A percentile compares a stretch with the other conserved stretches of the same genome.
These are phyloP conservation scores for Cyphomyrus discorhynchus DNA, from an alignment of 2,113 vertebrate genomes.

Conservation along the genomic window DNA sequence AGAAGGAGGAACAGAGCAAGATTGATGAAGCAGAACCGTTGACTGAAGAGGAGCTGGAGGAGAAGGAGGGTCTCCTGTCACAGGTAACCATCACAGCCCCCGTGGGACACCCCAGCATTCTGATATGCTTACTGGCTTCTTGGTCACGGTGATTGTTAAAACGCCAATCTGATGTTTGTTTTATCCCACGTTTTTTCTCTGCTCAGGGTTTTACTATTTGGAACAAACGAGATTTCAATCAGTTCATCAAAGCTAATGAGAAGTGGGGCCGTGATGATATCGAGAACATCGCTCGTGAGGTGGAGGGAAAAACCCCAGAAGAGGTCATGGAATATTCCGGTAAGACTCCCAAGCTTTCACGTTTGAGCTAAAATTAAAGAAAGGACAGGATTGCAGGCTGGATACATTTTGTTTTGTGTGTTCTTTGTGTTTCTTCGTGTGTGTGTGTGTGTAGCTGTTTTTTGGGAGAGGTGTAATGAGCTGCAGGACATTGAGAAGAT, in stretches of 20 bases:
- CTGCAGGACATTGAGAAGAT: slow-evolving; percentile 98
- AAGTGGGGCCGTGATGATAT: slow-evolving; percentile 98
- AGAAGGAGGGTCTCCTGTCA: slow-evolving; percentile 93
- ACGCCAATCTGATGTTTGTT: background rate
- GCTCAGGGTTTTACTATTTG: slow-evolving; percentile 93
- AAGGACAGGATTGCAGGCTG: background rate
- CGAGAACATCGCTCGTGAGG: slow-evolving; percentile 95
- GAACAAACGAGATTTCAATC: slow-evolving; percentile 99
- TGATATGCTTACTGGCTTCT: background rate
- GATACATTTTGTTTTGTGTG: background rate
- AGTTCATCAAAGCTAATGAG: slow-evolving; percentile 98
- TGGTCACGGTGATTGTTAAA: background rate
- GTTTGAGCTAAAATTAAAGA: background rate
- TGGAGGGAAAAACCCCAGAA: slow-evolving; percentile 95
- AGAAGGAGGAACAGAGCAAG: slow-evolving; percentile 94
- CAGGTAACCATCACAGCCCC: slow-evolving; percentile 63
- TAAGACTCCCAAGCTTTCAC: slow-evolving; percentile 39
- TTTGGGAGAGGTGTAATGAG: slow-evolving; percentile 98
- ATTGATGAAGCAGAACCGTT: slow-evolving; percentile 94
- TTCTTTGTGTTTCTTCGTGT: slow-evolving; percentile 5
- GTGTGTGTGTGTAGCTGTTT: slow-evolving; percentile 71
- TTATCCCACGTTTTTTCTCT: background rate
- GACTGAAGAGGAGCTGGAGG: slow-evolving; percentile 90
- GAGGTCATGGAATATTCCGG: slow-evolving; percentile 98
- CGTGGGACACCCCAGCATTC: background rate